A percentile compares a stretch with the other conserved stretches of the same genome.
Conservation (phyloP, 2,888 invertebrate genomes). For the Osmoderma eremita region DNA sequence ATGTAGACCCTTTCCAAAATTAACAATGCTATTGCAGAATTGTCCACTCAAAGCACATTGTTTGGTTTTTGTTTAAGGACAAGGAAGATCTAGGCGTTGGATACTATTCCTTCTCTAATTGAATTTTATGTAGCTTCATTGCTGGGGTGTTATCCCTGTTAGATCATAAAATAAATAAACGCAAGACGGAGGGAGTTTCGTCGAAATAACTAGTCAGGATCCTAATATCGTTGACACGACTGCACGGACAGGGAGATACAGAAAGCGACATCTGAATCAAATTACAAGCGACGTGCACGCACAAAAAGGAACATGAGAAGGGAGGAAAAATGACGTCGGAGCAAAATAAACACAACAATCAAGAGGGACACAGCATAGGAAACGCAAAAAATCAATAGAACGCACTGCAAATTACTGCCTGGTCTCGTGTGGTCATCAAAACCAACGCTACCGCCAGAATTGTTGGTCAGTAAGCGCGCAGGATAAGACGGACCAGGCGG, state of each 20-base stretch:
- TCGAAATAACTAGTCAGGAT: not conserved
- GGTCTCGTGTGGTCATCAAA: slow-evolving; percentile 24
- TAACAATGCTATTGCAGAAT: no score
- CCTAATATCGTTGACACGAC: slow-evolving; percentile 4
- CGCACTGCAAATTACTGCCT: slow-evolving; percentile 39
- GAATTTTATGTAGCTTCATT: no score
- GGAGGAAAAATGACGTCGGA: slow-evolving; percentile 1
- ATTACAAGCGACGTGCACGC: slow-evolving; percentile 28
- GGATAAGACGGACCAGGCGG: slow-evolving; percentile 19
- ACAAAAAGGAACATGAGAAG: slow-evolving; percentile 27
- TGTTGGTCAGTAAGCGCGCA: slow-evolving; percentile 31
- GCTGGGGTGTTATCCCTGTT: no score
- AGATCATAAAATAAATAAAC: no score
- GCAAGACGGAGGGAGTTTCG: no score
- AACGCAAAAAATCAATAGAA: slow-evolving; percentile 39
- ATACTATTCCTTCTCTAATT: no score
- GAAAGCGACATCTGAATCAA: slow-evolving; percentile 33
- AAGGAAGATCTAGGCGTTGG: no score
- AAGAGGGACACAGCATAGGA: slow-evolving; percentile 13
- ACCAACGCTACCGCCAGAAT: slow-evolving; percentile 35
- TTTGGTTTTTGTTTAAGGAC: not conserved
- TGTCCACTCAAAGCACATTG: no score
- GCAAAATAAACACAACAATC: slow-evolving; percentile 18
- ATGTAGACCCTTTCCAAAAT: no score
- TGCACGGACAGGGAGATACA: slow-evolving; percentile 18